Percentiles rank a stretch among this genome's conserved stretches.
Evolutionary conservation across 2,797 vertebrate species (phyloP).

Genomic region (Pagetopsis macropterus): DNA sequence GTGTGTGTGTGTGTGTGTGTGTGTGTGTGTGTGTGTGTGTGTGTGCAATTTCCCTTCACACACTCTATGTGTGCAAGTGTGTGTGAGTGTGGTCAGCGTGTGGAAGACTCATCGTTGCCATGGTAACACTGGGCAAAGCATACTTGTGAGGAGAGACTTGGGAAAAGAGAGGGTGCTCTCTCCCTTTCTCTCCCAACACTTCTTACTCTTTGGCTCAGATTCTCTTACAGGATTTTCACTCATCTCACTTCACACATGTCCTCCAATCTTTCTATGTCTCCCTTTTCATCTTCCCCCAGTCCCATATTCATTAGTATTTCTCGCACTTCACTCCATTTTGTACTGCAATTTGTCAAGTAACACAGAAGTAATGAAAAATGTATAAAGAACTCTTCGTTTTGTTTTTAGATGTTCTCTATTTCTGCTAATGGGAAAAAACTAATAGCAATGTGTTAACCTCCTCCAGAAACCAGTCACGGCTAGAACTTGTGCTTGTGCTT

Average conservation of each 20-base stretch:
- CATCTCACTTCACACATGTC: slow-evolving; percentile 60
- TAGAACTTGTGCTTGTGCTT: not conserved
- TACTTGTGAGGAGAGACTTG: slow-evolving; percentile 56
- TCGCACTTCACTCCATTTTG: slow-evolving; percentile 29
- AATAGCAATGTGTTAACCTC: slow-evolving; percentile 12
- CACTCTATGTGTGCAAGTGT: slow-evolving; percentile 25
- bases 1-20: slow-evolving; percentile 24
- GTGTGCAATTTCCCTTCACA: slow-evolving; percentile 23
- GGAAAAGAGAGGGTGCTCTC: slow-evolving; percentile 52
- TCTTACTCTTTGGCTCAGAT: slow-evolving; percentile 59
- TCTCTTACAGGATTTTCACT: slow-evolving; percentile 54
- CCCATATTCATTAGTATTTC: slow-evolving; percentile 37
- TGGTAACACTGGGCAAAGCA: slow-evolving; percentile 69
- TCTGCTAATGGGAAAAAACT: slow-evolving; percentile 17
- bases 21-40: slow-evolving; percentile 20
- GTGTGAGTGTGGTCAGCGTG: slow-evolving; percentile 58
- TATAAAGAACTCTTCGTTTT: not conserved
- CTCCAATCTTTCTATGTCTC: slow-evolving; percentile 37
- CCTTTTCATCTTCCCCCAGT: slow-evolving; percentile 32
- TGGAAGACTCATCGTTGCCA: slow-evolving; percentile 68
- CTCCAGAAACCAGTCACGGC: no score
- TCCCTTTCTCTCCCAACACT: slow-evolving; percentile 47
- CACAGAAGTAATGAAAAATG: slow-evolving; percentile 9
- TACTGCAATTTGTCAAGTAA: slow-evolving; percentile 15
- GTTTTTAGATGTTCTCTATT: slow-evolving; percentile 15